Percentiles rank a stretch among this genome's conserved stretches.
phyloP scores from a whole-genome alignment of 2,113 vertebrate species.

The Pseudopodoces humilis region DNA sequence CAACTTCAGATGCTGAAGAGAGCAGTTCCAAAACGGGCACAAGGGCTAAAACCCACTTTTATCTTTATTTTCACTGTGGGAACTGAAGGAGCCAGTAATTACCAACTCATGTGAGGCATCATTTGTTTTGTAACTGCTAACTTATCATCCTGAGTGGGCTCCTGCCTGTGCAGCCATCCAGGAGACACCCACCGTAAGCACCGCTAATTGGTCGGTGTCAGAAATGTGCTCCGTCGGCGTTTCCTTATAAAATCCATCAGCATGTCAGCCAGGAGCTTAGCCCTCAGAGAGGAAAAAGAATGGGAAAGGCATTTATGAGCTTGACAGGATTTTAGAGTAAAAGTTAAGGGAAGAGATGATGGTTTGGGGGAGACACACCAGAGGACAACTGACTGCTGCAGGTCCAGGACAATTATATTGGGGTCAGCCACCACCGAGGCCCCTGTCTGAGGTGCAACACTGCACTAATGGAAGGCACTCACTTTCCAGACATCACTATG shows the following conservation, averaged over 20 bases:
- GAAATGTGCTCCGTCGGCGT: background rate
- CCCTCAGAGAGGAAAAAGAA: background rate
- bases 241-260: background rate
- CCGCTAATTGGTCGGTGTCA: background rate
- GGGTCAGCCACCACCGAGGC: background rate
- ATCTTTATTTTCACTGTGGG: background rate
- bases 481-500: background rate
- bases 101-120: background rate
- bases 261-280: background rate
- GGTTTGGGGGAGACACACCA: background rate
- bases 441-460: background rate
- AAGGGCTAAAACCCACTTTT: background rate
- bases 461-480: constrained; percentile 6
- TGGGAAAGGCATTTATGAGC: constrained; percentile 3
- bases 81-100: background rate
- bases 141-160: background rate
- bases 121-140: background rate
- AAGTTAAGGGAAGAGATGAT: background rate
- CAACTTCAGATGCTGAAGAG: background rate
- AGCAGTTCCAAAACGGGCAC: background rate
- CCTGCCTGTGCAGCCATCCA: background rate
- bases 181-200: background rate
- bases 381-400: background rate
- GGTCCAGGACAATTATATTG: background rate
- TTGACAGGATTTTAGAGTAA: constrained; percentile 13